Evolutionary conservation across 2,888 invertebrate species (phyloP), one percentile per base, ranked within the genome.

Genomic region (Caprella mutica): DNA sequence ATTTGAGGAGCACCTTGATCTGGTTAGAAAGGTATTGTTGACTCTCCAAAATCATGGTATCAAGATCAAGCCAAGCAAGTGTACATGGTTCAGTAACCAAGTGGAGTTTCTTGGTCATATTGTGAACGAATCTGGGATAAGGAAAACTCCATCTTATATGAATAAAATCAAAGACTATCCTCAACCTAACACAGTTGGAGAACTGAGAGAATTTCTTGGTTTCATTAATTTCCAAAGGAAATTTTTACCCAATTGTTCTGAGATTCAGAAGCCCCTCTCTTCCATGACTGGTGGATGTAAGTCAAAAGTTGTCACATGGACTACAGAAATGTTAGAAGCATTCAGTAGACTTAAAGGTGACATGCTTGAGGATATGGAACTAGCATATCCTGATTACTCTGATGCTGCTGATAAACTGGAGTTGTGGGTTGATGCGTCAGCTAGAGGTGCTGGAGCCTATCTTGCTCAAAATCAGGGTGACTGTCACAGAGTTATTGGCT

Each of bases 141-240:
- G 51, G 51, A 51, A 51, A 6, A 19, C 33, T 12, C 51, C 29
- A 14, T 14, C 9, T n/a, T 51, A 51, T 29, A 27, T 30, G 51
- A 9, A 29, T 4, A 51, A 12, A 12, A 21, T 51, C 5, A 5
- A 5, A 5, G 5, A 23, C 4, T 43, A 43, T 23, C 43, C 43
- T 21, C 19, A 43, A 23, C 43, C 43, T 21, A 5, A 43, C 5
- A 21, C 43, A 5, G 43, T 43, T 21, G 43, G 23, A 5, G 43
- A 43, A 17, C 43, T 43, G 5, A 9, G 19, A 5, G 21, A 43
- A n/a, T 43, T 43, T 21, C 23, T 21, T 5, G 43, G 43, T 12
- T 21, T 43, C 19, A 43, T 43, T 6, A 43, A 43, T 43, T 43
- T 21, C 26, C 43, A 43, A 21, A 21, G 43, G 5, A 43, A 43